Percentiles rank a stretch among this genome's conserved stretches.
These are phyloP conservation scores for Antedon bifida DNA, from an alignment of 35 echinoderm and acorn worm genomes.

Conservation along the genomic window DNA sequence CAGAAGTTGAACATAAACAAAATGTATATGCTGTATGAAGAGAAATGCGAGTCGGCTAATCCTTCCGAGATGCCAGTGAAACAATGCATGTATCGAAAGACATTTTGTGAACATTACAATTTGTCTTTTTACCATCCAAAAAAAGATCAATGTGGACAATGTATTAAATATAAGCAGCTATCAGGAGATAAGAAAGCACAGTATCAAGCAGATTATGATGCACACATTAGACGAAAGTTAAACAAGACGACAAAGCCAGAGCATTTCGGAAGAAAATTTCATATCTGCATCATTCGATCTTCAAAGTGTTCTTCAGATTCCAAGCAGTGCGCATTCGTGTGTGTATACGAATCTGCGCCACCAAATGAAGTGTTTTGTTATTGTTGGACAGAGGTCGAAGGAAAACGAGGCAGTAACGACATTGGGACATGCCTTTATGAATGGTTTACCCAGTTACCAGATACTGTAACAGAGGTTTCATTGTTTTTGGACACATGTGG, in stretches of 20 bases:
- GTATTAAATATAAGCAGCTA: constrained; percentile 26
- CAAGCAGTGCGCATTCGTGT: constrained; percentile 22
- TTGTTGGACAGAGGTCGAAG: constrained; percentile 32
- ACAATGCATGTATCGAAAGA: constrained; percentile 12
- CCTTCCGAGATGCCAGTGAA: constrained; percentile 4
- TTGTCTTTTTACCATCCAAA: constrained; percentile 42
- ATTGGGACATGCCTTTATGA: constrained; percentile 27
- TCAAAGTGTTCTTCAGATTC: constrained; percentile 28
- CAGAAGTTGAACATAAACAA: not conserved
- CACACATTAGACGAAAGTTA: constrained; percentile 33
- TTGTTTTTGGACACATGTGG: constrained; percentile 15
- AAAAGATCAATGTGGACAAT: constrained; percentile 37
- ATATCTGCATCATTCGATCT: constrained; percentile 34
- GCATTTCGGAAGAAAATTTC: constrained; percentile 21
- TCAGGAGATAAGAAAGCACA: constrained; percentile 15
- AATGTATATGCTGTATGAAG: constrained; percentile 1
- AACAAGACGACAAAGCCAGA: constrained; percentile 25
- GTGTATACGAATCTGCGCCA: constrained; percentile 17
- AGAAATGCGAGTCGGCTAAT: not conserved
- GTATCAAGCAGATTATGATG: constrained; percentile 32
- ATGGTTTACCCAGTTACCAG: constrained; percentile 21
- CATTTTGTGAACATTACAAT: constrained; percentile 38
- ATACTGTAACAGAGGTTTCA: not conserved
- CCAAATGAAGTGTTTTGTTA: constrained; percentile 32
- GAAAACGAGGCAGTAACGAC: constrained; percentile 26